Conservation (phyloP, 2,888 invertebrate species). For the Drosophila maculinotata region DNA sequence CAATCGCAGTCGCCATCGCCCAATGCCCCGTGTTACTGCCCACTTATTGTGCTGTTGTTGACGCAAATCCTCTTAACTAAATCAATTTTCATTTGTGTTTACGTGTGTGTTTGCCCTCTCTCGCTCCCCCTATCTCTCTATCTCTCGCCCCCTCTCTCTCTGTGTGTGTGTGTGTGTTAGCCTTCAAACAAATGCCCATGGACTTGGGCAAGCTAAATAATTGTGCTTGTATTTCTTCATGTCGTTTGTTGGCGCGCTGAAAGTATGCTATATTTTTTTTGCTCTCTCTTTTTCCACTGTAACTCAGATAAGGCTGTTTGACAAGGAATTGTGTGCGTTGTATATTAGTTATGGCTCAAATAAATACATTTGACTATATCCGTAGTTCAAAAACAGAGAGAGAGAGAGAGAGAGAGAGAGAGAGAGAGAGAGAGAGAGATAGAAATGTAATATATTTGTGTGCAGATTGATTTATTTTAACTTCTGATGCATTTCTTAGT, state of each 20-base stretch:
- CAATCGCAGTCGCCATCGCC: conserved; percentile 14
- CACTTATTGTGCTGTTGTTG: conserved; percentile 80
- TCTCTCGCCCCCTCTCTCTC: background rate
- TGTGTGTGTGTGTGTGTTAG: conserved; percentile 23
- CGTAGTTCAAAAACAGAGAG: no score
- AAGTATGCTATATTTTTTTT: conserved; percentile 60
- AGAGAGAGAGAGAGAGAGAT: no score
- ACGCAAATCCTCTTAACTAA: conserved; percentile 80
- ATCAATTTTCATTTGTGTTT: conserved; percentile 78
- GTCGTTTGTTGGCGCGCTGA: conserved; percentile 36
- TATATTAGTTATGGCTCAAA: conserved; percentile 33
- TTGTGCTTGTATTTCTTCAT: conserved; percentile 54
- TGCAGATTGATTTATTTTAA: no score
- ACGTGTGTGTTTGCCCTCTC: conserved; percentile 34
- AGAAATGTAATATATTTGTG: no score
- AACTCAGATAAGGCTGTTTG: background rate
- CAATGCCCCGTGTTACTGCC: conserved; percentile 65
- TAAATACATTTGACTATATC: no score
- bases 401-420: no score
- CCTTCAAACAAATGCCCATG: conserved; percentile 40
- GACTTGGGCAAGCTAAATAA: conserved; percentile 55
- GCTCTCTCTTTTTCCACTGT: background rate
- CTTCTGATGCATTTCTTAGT: no score
- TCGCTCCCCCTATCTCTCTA: background rate
- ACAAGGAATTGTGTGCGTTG: conserved; percentile 28